phyloP scores from a whole-genome alignment of 2,888 invertebrate species.

The Patella caerulea region DNA sequence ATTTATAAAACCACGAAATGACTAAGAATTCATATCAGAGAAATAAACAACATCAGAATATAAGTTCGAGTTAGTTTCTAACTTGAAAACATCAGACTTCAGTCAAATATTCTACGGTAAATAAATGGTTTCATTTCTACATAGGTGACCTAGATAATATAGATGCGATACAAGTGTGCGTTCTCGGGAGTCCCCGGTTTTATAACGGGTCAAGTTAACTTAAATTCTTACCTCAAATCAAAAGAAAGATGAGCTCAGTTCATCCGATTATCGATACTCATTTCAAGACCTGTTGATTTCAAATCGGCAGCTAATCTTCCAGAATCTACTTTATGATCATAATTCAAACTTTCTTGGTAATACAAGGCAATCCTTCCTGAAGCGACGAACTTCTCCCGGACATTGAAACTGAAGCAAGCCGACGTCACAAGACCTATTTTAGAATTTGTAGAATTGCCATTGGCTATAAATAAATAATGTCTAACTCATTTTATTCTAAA shows the following conservation, averaged over 20 bases:
- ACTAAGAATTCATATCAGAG: too few species aligned
- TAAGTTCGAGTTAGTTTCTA: too few species aligned
- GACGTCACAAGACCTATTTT: not conserved
- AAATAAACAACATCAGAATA: too few species aligned
- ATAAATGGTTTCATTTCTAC: not conserved
- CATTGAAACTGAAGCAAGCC: not conserved
- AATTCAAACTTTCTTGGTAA: not conserved
- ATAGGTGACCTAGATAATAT: constrained; percentile 1
- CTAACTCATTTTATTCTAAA: too few species aligned
- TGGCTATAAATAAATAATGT: not conserved
- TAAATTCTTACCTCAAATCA: constrained; percentile 5
- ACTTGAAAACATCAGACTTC: too few species aligned
- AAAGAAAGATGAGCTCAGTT: not conserved
- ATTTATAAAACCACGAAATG: too few species aligned
- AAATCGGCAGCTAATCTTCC: not conserved
- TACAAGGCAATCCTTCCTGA: not conserved
- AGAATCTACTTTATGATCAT: not conserved
- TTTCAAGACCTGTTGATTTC: not conserved
- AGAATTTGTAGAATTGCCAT: not conserved
- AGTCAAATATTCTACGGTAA: too few species aligned
- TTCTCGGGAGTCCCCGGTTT: constrained; percentile 9
- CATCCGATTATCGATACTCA: too few species aligned
- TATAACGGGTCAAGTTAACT: constrained; percentile 2
- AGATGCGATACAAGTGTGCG: not conserved
- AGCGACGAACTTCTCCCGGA: constrained; percentile 5